These are phyloP conservation scores for Neuroterus valhalla DNA, from an alignment of 1,140 invertebrate species.

Conservation along the genomic window DNA sequence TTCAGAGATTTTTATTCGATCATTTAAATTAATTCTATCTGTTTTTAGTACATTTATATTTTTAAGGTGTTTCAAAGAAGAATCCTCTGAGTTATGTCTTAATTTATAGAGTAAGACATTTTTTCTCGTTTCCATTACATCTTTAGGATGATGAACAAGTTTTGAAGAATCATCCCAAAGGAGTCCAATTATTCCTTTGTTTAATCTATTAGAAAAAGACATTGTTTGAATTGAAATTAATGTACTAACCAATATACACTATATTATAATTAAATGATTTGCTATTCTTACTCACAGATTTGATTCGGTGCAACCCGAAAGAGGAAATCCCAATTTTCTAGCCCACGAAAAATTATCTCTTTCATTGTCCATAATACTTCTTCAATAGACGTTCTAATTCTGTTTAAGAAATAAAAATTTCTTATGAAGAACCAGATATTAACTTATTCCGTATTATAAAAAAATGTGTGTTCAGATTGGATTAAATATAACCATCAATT, in stretches of 20 bases:
- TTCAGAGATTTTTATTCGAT: slow-evolving; percentile 57
- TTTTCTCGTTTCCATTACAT: slow-evolving; percentile 61
- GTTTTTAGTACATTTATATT: slow-evolving; percentile 53
- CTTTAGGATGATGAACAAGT: slow-evolving; percentile 46
- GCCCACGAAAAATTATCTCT: slow-evolving; percentile 23
- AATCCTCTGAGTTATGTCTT: slow-evolving; percentile 51
- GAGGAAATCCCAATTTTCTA: slow-evolving; percentile 9
- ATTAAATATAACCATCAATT: too few species aligned
- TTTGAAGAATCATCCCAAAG: slow-evolving; percentile 65
- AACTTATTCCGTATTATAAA: too few species aligned
- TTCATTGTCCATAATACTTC: neutral
- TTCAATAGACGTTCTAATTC: too few species aligned
- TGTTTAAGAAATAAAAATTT: too few species aligned
- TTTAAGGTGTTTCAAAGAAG: slow-evolving; percentile 53
- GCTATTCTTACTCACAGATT: neutral
- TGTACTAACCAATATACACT: neutral
- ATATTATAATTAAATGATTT: neutral
- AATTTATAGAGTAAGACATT: slow-evolving; percentile 67
- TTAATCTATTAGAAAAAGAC: slow-evolving; percentile 52
- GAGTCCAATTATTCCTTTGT: slow-evolving; percentile 57
- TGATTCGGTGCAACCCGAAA: slow-evolving; percentile 15
- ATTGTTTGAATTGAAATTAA: neutral
- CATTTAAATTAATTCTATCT: slow-evolving; percentile 48
- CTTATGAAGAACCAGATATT: too few species aligned
- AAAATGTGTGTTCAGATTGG: too few species aligned